phyloP scores from a whole-genome alignment of 2,888 invertebrate species.

The Hydrotaea cyrtoneurina region DNA sequence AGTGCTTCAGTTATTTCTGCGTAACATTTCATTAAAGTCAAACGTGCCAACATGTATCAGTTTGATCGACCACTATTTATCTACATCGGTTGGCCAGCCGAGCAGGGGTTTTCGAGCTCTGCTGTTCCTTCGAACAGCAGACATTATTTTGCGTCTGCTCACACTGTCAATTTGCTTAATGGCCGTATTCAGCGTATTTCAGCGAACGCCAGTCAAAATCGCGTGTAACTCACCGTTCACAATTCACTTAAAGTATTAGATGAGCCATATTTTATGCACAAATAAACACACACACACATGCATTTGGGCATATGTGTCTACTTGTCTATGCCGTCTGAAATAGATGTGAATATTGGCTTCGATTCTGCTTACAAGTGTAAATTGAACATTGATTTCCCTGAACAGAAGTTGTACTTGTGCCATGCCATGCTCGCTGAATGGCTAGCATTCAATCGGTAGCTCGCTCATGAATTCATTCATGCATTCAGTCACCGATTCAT shows the following conservation, averaged over 20 bases:
- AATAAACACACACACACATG: neutral
- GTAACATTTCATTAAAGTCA: too few species aligned
- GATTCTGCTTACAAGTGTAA: conserved; percentile 49
- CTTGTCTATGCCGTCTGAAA: conserved; percentile 30
- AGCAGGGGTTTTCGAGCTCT: too few species aligned
- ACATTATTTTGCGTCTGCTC: neutral
- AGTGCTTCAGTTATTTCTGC: too few species aligned
- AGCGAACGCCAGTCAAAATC: conserved; percentile 56
- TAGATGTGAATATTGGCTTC: neutral
- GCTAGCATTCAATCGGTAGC: neutral
- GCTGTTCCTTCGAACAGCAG: neutral
- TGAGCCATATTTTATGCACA: conserved; percentile 49
- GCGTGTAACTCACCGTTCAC: conserved; percentile 51
- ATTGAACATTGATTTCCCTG: conserved; percentile 60
- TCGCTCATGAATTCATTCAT: conserved; percentile 14
- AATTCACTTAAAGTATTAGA: conserved; percentile 62
- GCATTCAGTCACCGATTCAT: conserved; percentile 3
- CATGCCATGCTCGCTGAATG: neutral
- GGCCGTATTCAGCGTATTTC: conserved; percentile 51
- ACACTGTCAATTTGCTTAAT: conserved; percentile 63
- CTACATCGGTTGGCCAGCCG: neutral
- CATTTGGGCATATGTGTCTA: conserved; percentile 15
- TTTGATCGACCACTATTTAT: too few species aligned
- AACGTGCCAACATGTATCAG: too few species aligned
- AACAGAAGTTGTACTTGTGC: conserved; percentile 22